phyloP scores from a whole-genome alignment of 2,113 vertebrate genomes.

The Bubo blakistoni region DNA sequence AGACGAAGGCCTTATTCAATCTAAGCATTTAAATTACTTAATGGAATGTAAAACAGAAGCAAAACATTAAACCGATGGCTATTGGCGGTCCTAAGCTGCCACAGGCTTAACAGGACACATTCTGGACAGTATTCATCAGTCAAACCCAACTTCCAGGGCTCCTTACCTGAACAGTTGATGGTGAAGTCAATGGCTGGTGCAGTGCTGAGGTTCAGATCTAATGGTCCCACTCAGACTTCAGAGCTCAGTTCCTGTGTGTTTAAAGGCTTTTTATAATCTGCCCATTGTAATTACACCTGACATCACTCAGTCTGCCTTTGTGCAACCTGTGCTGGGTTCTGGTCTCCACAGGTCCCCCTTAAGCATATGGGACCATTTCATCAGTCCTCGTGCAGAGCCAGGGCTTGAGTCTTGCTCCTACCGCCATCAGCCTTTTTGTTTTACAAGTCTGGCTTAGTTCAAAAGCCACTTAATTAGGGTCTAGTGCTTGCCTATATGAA shows the following conservation, averaged over 20 bases:
- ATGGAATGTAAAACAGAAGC: not conserved
- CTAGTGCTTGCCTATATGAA: not conserved
- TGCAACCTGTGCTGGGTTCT: not conserved
- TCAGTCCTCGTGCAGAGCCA: rapidly evolving
- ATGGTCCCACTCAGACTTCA: rapidly evolving
- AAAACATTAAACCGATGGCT: not conserved
- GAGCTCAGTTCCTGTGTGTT: not conserved
- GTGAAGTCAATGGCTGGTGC: rapidly evolving
- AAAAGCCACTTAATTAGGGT: not conserved
- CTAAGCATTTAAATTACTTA: not conserved
- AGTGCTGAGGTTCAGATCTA: not conserved
- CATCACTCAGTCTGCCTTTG: not conserved
- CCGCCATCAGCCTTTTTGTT: not conserved
- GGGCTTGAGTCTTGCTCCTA: not conserved
- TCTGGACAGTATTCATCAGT: not conserved
- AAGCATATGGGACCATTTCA: not conserved
- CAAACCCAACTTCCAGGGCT: not conserved
- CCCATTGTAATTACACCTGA: not conserved
- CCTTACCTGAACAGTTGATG: not conserved
- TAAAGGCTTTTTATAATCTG: not conserved
- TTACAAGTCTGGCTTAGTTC: not conserved
- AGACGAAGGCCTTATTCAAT: not conserved
- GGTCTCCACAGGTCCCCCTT: not conserved
- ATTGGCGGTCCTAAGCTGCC: not conserved
- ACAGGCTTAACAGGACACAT: not conserved